Conservation (phyloP, 2,888 invertebrate genomes). For the Dynastes maya region DNA sequence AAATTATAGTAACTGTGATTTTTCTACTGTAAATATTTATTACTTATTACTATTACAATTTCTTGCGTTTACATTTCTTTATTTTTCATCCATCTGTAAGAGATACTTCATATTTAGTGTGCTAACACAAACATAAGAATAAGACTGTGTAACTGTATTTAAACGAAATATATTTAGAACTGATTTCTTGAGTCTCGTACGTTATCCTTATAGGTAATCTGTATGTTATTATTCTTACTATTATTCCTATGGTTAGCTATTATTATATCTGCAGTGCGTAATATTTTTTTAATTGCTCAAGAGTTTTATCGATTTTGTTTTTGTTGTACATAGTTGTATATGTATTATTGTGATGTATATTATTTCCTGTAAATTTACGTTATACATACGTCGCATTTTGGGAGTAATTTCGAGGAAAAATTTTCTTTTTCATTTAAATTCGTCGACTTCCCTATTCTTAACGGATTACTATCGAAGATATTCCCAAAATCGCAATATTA, state of each 20-base stretch:
- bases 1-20: constrained; percentile 37
- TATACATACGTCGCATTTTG: constrained; percentile 15
- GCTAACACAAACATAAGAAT: constrained; percentile 25
- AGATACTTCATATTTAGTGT: constrained; percentile 24
- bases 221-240: constrained; percentile 14
- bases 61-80: not conserved
- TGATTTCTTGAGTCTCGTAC: constrained; percentile 42
- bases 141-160: constrained; percentile 39
- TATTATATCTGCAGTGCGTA: constrained; percentile 16
- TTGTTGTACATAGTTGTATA: constrained; percentile 16
- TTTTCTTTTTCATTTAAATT: constrained; percentile 4
- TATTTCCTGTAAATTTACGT: constrained; percentile 36
- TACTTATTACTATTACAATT: constrained; percentile 23
- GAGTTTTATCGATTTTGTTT: constrained; percentile 9
- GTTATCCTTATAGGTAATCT: constrained; percentile 22
- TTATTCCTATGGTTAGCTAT: constrained; percentile 36
- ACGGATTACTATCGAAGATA: not conserved
- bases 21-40: constrained; percentile 30
- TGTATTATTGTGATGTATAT: constrained; percentile 43
- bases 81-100: constrained; percentile 10
- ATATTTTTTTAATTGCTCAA: constrained; percentile 39
- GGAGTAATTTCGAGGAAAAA: constrained; percentile 7
- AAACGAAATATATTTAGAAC: constrained; percentile 32
- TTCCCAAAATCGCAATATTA: constrained; percentile 23
- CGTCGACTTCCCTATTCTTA: not conserved